Evolutionary conservation across 1,140 invertebrate species (phyloP).

Genomic region (Mamestra configurata): DNA sequence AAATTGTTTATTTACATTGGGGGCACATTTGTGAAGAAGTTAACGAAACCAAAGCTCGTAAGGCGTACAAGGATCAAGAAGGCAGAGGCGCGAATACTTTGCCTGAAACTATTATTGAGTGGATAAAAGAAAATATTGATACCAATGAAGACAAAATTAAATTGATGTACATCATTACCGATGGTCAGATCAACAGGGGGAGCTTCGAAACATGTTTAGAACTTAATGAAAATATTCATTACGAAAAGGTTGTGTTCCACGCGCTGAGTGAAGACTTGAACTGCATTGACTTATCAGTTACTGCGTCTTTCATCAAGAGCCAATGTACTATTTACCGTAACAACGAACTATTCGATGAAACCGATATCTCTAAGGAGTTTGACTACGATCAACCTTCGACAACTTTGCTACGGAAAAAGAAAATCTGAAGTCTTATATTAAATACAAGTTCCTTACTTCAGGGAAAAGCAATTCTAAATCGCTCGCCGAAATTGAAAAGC

Average conservation of each 20-base stretch:
- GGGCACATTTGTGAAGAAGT: background rate
- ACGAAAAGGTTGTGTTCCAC: background rate
- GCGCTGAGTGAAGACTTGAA: background rate
- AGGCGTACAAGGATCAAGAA: background rate
- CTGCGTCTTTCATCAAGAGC: conserved; percentile 62
- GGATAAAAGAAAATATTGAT: background rate
- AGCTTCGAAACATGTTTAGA: background rate
- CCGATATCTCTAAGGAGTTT: conserved; percentile 59
- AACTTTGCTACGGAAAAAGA: conserved; percentile 54
- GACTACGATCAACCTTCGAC: conserved; percentile 58
- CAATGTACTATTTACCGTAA: conserved; percentile 58
- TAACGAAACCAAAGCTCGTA: background rate
- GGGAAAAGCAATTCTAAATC: background rate
- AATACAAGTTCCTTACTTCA: background rate
- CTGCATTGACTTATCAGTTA: background rate
- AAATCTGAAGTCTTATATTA: background rate
- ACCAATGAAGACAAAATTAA: background rate
- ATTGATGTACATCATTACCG: background rate
- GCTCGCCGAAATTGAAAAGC: background rate
- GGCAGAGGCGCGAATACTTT: background rate
- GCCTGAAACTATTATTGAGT: background rate
- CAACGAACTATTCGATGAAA: conserved; percentile 52
- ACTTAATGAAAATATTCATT: conserved; percentile 1
- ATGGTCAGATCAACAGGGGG: background rate
- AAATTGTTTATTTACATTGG: conserved; percentile 2